Evolutionary conservation across 2,113 vertebrate genomes (phyloP).

Genomic region (Microtus pennsylvanicus): DNA sequence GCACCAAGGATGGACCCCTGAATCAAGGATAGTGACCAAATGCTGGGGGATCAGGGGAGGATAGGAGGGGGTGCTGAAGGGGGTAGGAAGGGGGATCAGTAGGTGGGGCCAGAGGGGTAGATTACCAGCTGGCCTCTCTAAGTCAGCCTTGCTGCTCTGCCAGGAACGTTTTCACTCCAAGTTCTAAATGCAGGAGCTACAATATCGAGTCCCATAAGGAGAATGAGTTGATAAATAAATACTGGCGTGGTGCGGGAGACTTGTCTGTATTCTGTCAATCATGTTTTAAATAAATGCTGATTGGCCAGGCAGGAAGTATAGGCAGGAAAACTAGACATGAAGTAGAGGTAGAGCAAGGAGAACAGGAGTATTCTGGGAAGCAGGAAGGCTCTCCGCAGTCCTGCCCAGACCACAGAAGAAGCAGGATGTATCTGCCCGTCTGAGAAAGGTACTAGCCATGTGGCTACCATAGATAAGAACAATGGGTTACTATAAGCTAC

Average conservation of each 20-base stretch:
- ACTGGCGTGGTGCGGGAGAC: background rate
- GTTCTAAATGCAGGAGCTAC: constrained; percentile 21
- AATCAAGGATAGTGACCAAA: background rate
- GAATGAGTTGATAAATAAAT: background rate
- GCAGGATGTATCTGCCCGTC: too few relatives aligned
- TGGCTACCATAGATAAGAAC: too few relatives aligned
- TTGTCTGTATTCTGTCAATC: too few relatives aligned
- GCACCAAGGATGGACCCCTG: background rate
- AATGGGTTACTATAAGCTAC: too few relatives aligned
- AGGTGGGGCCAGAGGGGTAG: background rate
- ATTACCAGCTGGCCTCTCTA: background rate
- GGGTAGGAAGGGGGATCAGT: background rate
- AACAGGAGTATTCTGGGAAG: too few relatives aligned
- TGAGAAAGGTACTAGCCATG: too few relatives aligned
- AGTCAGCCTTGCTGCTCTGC: background rate
- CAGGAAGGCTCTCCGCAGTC: too few relatives aligned
- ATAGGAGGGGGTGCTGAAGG: background rate
- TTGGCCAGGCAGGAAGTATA: too few relatives aligned
- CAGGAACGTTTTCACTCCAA: background rate
- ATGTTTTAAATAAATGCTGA: too few relatives aligned
- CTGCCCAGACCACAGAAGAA: too few relatives aligned
- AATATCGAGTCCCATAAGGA: background rate
- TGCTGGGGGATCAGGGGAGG: background rate
- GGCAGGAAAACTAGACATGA: too few relatives aligned
- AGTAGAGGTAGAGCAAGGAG: too few relatives aligned